These are phyloP conservation scores for Minunthozetes semirufus DNA, from an alignment of 2,888 invertebrate species.

Conservation along the genomic window DNA sequence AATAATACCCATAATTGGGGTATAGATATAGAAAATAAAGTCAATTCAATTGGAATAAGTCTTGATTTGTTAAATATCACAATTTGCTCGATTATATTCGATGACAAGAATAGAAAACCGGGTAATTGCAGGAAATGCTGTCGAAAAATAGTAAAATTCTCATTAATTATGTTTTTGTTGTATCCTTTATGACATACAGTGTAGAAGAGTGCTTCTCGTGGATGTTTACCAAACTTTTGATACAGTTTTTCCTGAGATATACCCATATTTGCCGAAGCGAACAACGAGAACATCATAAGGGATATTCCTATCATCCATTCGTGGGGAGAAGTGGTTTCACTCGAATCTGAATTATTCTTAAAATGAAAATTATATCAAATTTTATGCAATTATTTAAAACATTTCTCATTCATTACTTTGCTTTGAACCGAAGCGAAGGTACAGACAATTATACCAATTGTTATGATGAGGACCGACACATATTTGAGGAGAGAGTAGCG, in stretches of 20 bases:
- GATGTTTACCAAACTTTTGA: slow-evolving; percentile 48
- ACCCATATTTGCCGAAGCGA: slow-evolving; percentile 91
- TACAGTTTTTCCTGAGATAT: slow-evolving; percentile 85
- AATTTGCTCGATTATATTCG: slow-evolving; percentile 70
- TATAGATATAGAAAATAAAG: slow-evolving; percentile 52
- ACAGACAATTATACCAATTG: slow-evolving; percentile 81
- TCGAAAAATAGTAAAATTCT: not conserved
- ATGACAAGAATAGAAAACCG: slow-evolving; percentile 69
- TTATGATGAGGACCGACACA: slow-evolving; percentile 83
- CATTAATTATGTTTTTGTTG: not conserved
- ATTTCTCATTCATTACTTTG: not conserved
- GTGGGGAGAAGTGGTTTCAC: not conserved
- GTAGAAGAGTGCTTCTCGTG: slow-evolving; percentile 70
- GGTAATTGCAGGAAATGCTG: slow-evolving; percentile 83
- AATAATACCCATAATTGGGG: slow-evolving; percentile 73
- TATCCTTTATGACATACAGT: slow-evolving; percentile 56
- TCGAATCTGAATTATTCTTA: not conserved
- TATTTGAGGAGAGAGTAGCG: slow-evolving; percentile 76
- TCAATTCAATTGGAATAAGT: slow-evolving; percentile 41
- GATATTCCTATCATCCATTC: slow-evolving; percentile 56
- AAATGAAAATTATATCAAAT: not conserved
- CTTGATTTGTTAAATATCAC: slow-evolving; percentile 59
- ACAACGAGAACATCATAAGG: slow-evolving; percentile 75
- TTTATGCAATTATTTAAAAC: not conserved
- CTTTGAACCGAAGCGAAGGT: slow-evolving; percentile 60